Conservation (phyloP, 2,888 invertebrate genomes). For the Cryptus viduatorius region DNA sequence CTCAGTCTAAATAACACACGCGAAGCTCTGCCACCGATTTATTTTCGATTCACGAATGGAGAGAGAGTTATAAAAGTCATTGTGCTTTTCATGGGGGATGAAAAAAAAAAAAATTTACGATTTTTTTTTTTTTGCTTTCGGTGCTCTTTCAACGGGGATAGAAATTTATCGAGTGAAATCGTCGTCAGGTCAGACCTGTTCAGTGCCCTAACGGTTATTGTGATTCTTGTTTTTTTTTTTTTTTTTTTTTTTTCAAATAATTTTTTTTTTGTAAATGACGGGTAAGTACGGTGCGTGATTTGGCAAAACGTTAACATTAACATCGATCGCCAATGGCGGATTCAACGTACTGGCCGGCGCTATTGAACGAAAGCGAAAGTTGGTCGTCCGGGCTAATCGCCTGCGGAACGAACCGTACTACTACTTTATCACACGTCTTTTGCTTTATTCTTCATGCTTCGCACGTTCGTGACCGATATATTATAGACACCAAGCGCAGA, state of each 20-base stretch:
- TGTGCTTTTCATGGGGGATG: conserved; percentile 28
- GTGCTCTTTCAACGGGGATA: conserved; percentile 28
- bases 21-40: conserved; percentile 63
- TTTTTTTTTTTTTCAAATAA: conserved; percentile 18
- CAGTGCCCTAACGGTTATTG: conserved; percentile 42
- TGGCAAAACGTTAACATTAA: conserved; percentile 63
- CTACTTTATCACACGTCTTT: conserved; percentile 75
- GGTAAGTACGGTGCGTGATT: conserved; percentile 69
- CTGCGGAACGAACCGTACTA: conserved; percentile 73
- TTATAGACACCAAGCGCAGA: conserved; percentile 72
- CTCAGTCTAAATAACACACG: conserved; percentile 68
- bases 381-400: conserved; percentile 71
- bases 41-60: conserved; percentile 63
- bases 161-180: conserved; percentile 30
- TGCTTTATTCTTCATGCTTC: conserved; percentile 73
- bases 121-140: conserved; percentile 22
- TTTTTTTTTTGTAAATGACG: conserved; percentile 36
- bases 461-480: conserved; percentile 71
- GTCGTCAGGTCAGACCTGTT: conserved; percentile 18
- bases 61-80: conserved; percentile 38
- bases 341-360: conserved; percentile 69
- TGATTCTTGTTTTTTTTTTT: conserved; percentile 5
- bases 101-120: conserved; percentile 5
- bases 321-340: conserved; percentile 52
- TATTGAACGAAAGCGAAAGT: conserved; percentile 71